phyloP scores from a whole-genome alignment of 2,797 vertebrate species.

The Hoplostethus atlanticus region DNA sequence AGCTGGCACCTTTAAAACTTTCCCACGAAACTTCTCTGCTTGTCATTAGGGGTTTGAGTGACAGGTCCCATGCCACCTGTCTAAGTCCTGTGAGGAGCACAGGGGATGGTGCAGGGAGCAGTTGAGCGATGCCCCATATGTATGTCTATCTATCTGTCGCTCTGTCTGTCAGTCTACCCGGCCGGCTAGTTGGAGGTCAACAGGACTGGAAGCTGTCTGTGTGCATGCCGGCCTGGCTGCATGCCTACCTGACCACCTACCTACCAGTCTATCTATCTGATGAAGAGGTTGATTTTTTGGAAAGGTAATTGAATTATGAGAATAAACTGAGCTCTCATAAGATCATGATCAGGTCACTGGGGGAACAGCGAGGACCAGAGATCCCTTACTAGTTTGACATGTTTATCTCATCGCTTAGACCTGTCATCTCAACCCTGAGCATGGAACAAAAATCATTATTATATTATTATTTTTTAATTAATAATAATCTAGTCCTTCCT shows the following conservation, averaged over 20 bases:
- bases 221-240: conserved; percentile 63
- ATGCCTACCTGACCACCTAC: conserved; percentile 54
- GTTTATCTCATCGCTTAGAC: background rate
- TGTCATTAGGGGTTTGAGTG: conserved; percentile 47
- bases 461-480: background rate
- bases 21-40: conserved; percentile 24
- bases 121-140: conserved; percentile 56
- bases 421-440: conserved; percentile 1
- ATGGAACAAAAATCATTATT: background rate
- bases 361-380: background rate
- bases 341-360: background rate
- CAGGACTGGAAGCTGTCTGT: conserved; percentile 46
- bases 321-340: conserved; percentile 1
- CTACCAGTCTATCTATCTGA: conserved; percentile 50
- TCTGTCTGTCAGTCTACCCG: conserved; percentile 46
- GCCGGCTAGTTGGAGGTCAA: conserved; percentile 47
- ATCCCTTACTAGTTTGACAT: background rate
- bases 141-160: conserved; percentile 47
- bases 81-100: conserved; percentile 46
- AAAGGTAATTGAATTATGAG: background rate
- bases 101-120: conserved; percentile 37
- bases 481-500: background rate
- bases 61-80: conserved; percentile 47
- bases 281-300: background rate
- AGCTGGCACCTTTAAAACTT: conserved; percentile 49